Evolutionary conservation across 1,140 invertebrate genomes (phyloP).

Genomic region (Solen grandis): DNA sequence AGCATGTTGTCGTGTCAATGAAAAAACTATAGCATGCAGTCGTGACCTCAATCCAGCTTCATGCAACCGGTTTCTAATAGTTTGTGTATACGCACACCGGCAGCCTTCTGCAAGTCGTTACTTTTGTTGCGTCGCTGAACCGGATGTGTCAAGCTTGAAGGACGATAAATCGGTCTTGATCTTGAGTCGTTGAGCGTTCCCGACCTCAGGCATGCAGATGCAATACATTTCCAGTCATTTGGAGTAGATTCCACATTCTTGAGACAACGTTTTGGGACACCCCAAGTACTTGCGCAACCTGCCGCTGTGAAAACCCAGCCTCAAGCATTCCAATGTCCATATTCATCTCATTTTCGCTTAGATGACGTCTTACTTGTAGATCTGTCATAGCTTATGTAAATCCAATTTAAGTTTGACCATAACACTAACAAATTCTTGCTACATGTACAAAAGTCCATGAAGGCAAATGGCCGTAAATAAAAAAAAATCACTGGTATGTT

Average conservation of each 20-base stretch:
- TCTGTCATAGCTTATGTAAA: neutral
- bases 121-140: constrained; percentile 6
- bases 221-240: constrained; percentile 16
- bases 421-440: neutral
- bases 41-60: neutral
- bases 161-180: neutral
- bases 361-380: neutral
- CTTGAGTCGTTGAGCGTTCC: constrained; percentile 7
- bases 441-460: neutral
- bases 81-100: constrained; percentile 10
- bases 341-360: neutral
- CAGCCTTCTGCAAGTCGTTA: constrained; percentile 8
- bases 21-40: too few relatives aligned
- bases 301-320: neutral
- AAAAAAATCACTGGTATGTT: neutral
- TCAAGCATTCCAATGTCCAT: neutral
- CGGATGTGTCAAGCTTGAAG: neutral
- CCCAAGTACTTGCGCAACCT: neutral
- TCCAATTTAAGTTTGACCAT: neutral
- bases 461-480: neutral
- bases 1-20: constrained; percentile 1
- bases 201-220: constrained; percentile 1
- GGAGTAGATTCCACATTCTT: constrained; percentile 2
- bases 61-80: neutral
- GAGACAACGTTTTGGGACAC: constrained; percentile 8